A percentile compares a stretch with the other conserved stretches of the same genome.
phyloP scores from a whole-genome alignment of 2,113 vertebrate genomes.

The Oophaga pumilio region DNA sequence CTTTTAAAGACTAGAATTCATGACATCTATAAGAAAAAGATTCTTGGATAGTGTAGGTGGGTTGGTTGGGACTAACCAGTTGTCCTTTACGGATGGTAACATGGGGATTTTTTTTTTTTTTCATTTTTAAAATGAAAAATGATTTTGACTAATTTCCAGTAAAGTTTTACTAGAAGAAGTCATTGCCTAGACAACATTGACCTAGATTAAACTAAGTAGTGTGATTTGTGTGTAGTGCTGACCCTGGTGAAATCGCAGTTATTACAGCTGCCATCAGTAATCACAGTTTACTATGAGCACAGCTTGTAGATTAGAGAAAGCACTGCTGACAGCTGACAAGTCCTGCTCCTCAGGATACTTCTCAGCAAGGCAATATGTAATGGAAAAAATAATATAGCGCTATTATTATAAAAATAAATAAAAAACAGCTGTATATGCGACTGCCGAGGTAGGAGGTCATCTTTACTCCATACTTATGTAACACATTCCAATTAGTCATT shows the following conservation, averaged over 20 bases:
- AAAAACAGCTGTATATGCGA: not conserved
- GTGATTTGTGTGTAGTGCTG: conserved; percentile 24
- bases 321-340: conserved; percentile 43
- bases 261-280: conserved; percentile 45
- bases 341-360: conserved; percentile 4
- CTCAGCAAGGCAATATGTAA: not conserved
- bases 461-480: not conserved
- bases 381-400: conserved; percentile 10
- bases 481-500: not conserved
- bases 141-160: not conserved
- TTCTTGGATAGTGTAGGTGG: not conserved
- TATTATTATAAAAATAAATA: not conserved
- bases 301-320: conserved; percentile 21
- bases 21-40: not conserved
- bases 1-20: not conserved
- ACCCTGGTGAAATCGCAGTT: conserved; percentile 45
- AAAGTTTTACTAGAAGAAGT: not conserved
- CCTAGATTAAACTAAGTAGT: conserved; percentile 38
- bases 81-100: not conserved
- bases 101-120: not conserved
- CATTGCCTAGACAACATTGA: conserved; percentile 19
- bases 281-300: conserved; percentile 38
- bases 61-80: not conserved
- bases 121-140: too few species aligned
- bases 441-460: not conserved